Percentiles rank a stretch among this genome's conserved stretches.
phyloP scores from a whole-genome alignment of 2,888 invertebrate genomes.

The Sminthurinus aureus region DNA sequence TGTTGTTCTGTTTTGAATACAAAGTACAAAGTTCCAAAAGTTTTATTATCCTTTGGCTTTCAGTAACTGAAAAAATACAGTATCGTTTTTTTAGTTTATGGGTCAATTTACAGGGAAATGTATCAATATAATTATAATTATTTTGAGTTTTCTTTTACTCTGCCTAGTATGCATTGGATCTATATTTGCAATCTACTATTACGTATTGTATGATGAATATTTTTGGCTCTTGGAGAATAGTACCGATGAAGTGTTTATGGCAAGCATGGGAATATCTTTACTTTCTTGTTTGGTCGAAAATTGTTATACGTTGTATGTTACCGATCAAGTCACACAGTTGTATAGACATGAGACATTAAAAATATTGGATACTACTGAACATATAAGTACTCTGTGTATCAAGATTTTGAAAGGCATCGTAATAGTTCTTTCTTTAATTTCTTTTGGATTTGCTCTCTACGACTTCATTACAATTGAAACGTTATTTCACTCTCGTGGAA shows the following conservation, averaged over 20 bases:
- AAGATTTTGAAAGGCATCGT: constrained; percentile 16
- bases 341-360: neutral
- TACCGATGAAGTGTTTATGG: neutral
- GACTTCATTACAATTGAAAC: neutral
- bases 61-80: too few species aligned
- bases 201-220: constrained; percentile 8
- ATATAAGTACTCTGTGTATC: constrained; percentile 7
- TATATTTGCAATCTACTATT: constrained; percentile 7
- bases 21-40: too few species aligned
- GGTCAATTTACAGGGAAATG: neutral
- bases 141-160: neutral
- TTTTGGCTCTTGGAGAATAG: constrained; percentile 25
- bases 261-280: neutral
- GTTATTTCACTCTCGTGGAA: constrained; percentile 13
- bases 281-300: neutral
- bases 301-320: constrained; percentile 18
- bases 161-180: neutral
- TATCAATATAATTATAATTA: constrained; percentile 1
- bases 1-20: too few species aligned
- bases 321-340: constrained; percentile 1
- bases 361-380: neutral
- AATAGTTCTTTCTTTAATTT: neutral
- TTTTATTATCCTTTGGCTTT: too few species aligned
- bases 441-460: neutral
- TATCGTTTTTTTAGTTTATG: too few species aligned